phyloP scores from a whole-genome alignment of 2,113 vertebrate genomes.

The Apistogramma diplotaenia region DNA sequence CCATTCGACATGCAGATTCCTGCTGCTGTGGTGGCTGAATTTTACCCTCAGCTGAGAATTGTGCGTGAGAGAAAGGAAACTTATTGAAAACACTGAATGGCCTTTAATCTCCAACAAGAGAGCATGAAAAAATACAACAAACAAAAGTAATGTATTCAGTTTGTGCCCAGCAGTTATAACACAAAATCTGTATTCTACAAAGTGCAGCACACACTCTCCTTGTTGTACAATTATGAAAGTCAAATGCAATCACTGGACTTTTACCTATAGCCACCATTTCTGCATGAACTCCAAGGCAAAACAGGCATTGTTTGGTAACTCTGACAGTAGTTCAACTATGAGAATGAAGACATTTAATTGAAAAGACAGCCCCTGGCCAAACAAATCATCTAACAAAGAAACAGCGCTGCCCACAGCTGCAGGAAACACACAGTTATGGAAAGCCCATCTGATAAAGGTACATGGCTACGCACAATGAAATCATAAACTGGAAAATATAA shows the following conservation, averaged over 20 bases:
- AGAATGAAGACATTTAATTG: background rate
- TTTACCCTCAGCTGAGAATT: background rate
- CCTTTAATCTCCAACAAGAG: conserved; percentile 23
- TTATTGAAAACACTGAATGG: conserved; percentile 19
- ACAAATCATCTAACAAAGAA: background rate
- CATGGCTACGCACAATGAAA: background rate
- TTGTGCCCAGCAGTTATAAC: conserved; percentile 24
- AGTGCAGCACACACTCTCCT: background rate
- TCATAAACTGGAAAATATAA: background rate
- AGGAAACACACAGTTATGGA: background rate
- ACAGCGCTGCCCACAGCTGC: background rate
- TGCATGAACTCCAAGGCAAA: background rate
- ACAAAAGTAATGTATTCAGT: conserved; percentile 25
- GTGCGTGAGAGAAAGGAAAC: background rate
- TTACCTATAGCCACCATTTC: conserved; percentile 7
- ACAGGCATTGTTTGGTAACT: background rate
- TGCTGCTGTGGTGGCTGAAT: background rate
- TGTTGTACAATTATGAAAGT: conserved; percentile 32
- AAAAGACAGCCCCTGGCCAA: background rate
- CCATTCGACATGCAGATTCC: background rate
- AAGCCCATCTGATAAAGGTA: background rate
- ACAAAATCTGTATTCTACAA: conserved; percentile 35
- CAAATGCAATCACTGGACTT: conserved; percentile 29
- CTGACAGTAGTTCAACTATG: background rate
- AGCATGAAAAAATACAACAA: background rate